phyloP scores from a whole-genome alignment of 2,797 vertebrate genomes.

The Sebastes goodei region DNA sequence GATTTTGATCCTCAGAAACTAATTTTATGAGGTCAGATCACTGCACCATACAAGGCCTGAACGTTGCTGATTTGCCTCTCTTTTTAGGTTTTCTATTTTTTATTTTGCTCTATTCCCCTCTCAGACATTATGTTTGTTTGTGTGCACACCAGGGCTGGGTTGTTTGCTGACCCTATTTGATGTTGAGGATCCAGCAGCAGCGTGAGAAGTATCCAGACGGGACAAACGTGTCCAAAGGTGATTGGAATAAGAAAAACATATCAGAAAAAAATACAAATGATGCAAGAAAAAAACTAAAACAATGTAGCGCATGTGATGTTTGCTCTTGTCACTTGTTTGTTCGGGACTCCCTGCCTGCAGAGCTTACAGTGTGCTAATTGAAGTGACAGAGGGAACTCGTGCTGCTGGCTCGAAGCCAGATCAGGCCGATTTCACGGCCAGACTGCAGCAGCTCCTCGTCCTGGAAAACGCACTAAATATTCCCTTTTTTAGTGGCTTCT shows the following conservation, averaged over 20 bases:
- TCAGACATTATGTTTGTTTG: neutral
- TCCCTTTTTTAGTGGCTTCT: conserved; percentile 21
- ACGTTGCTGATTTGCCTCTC: neutral
- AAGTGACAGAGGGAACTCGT: conserved; percentile 69
- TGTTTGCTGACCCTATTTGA: conserved; percentile 18
- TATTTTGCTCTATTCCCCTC: neutral
- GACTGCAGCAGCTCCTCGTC: conserved; percentile 24
- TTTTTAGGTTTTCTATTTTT: conserved; percentile 18
- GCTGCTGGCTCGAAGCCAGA: conserved; percentile 62
- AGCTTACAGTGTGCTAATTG: conserved; percentile 65
- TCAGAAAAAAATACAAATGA: neutral
- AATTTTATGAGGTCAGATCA: conserved; percentile 49
- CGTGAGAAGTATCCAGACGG: neutral
- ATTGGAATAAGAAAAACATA: neutral
- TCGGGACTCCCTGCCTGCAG: conserved; percentile 45
- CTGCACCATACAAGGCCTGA: neutral
- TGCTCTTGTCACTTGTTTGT: conserved; percentile 50
- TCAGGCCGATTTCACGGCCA: conserved; percentile 33
- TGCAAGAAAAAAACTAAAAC: neutral
- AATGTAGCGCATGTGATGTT: conserved; percentile 19
- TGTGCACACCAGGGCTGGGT: neutral
- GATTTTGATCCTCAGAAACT: conserved; percentile 26
- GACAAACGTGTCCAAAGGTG: neutral
- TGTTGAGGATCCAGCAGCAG: conserved; percentile 7
- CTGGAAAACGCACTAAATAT: conserved; percentile 42